Conservation (phyloP, 2,113 vertebrate genomes). For the Rhabdornis inornatus region DNA sequence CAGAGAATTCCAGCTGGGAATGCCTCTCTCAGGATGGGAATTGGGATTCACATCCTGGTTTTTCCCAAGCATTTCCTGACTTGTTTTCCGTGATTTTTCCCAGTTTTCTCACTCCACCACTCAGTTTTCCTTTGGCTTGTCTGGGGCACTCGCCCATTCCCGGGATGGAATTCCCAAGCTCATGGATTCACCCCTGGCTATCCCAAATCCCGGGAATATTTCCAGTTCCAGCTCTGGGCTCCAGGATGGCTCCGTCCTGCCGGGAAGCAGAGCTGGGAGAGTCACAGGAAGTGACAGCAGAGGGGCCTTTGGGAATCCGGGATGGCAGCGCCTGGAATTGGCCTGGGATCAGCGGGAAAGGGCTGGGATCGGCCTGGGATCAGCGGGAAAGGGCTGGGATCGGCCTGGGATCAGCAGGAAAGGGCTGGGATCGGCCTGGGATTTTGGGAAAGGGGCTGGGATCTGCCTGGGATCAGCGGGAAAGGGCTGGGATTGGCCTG, state of each 20-base stretch:
- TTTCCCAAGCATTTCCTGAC: background rate
- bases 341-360: background rate
- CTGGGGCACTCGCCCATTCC: background rate
- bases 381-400: too few relatives aligned
- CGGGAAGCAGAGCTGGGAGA: background rate
- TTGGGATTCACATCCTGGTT: background rate
- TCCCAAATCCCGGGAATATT: background rate
- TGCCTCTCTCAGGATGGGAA: background rate
- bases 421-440: too few relatives aligned
- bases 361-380: background rate
- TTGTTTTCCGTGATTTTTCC: too few relatives aligned
- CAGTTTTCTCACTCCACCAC: background rate
- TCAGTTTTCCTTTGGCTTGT: background rate
- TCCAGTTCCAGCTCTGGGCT: background rate
- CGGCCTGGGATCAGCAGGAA: too few relatives aligned
- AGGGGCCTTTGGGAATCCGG: background rate
- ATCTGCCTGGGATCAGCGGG: too few relatives aligned
- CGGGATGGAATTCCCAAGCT: background rate
- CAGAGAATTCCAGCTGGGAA: background rate
- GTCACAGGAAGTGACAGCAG: background rate
- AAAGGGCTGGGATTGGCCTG: too few relatives aligned
- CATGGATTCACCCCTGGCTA: background rate
- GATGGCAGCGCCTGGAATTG: background rate
- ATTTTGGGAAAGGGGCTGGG: too few relatives aligned
- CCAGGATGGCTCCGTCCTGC: too few relatives aligned